A percentile compares a stretch with the other conserved stretches of the same genome.
phyloP scores from a whole-genome alignment of 2,113 vertebrate species.

The Rhinogobius similis region DNA sequence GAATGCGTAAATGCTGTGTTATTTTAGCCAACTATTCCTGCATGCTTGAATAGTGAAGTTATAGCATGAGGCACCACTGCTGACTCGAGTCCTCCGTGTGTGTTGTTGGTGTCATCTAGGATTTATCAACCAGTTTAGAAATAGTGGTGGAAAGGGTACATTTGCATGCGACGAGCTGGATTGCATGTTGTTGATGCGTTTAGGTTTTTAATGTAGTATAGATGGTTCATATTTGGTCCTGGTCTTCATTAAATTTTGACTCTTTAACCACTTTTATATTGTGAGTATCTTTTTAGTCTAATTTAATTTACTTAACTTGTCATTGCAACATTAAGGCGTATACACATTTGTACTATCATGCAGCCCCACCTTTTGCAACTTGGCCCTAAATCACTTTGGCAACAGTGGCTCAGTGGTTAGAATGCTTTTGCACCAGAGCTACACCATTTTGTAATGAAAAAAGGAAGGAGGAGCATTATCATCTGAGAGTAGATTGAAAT shows the following conservation, averaged over 20 bases:
- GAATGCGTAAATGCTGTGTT: slow-evolving; percentile 41
- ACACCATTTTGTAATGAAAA: too few relatives aligned
- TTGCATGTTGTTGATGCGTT: background rate
- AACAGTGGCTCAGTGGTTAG: background rate
- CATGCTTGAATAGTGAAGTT: slow-evolving; percentile 12
- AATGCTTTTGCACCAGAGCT: background rate
- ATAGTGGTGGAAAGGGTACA: background rate
- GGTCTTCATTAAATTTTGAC: background rate
- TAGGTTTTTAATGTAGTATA: background rate
- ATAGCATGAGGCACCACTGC: background rate
- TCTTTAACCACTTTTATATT: background rate
- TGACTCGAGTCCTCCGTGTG: background rate
- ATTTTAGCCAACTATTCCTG: slow-evolving; percentile 28
- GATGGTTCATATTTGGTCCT: background rate
- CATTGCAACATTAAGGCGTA: background rate
- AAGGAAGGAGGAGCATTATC: too few relatives aligned
- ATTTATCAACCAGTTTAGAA: background rate
- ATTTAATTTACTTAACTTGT: background rate
- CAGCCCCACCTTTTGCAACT: background rate
- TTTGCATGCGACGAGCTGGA: background rate
- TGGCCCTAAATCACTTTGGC: background rate
- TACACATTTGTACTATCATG: background rate
- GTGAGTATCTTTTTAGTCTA: too few relatives aligned
- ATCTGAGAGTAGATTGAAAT: too few relatives aligned
- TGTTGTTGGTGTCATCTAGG: background rate